Conservation (phyloP, 2,888 invertebrate species). For the Oligia fasciuncula region DNA sequence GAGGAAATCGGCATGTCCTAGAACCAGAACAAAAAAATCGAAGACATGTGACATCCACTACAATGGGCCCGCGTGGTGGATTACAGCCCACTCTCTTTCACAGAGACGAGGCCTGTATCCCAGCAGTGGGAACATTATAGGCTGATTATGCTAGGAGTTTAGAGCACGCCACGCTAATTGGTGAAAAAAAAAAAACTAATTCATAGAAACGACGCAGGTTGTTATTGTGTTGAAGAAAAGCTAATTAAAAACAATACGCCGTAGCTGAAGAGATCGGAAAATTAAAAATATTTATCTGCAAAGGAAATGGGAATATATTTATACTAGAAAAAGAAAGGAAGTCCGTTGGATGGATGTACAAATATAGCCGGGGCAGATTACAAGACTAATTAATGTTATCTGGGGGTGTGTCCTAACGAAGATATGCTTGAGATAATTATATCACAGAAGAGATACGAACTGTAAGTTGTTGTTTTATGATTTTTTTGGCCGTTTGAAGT, state of each 20-base stretch:
- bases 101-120: not conserved
- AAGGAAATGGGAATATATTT: constrained; percentile 6
- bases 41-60: not conserved
- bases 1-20: not conserved
- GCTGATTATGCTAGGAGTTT: constrained; percentile 2
- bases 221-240: constrained; percentile 21
- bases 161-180: constrained; percentile 23
- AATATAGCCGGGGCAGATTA: constrained; percentile 19
- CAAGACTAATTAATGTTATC: constrained; percentile 27
- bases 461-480: too few species aligned
- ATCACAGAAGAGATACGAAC: not conserved
- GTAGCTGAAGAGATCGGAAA: constrained; percentile 7
- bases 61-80: not conserved
- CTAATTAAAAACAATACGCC: not conserved
- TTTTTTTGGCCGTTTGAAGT: not conserved
- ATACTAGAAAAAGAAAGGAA: not conserved
- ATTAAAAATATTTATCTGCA: constrained; percentile 8
- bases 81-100: not conserved
- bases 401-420: constrained; percentile 16
- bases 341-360: not conserved
- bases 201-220: not conserved
- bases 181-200: constrained; percentile 9
- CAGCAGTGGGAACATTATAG: not conserved
- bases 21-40: not conserved
- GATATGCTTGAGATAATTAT: constrained; percentile 12